Evolutionary conservation across 2,113 vertebrate species (phyloP), one percentile per base, ranked within the genome.

Genomic region (Erinaceus europaeus): DNA sequence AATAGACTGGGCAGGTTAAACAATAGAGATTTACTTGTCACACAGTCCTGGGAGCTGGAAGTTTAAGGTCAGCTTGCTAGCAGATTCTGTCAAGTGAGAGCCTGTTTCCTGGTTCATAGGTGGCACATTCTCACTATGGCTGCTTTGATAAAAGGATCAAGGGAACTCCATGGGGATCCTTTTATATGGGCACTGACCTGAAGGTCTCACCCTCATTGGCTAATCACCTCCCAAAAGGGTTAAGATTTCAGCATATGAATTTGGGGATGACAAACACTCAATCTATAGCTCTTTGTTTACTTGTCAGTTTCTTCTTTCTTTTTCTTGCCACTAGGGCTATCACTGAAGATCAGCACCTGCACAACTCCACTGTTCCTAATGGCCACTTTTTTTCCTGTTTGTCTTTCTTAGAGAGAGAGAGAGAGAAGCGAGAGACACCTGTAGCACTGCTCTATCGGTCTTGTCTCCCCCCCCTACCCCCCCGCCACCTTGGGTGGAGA

Each of bases 51-150:
- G n/a, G 46, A 50, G 27, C 50, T 74, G 38, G 29, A n/a, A 36
- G 27, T n/a, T 23, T 15, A 12, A 38, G 64, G 20, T 18, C 13
- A 27, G 27, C 23, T 44, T 27, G 1, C 20, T 6, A 1, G 10
- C 25, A 46, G 73, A n/a, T 32, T 61, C 10, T 7, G 36, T 69
- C n/a, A 36, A 36, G 34, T 13, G 53, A 69, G 72, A 34, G 5
- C 52, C 36, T 1, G 0, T 18, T 40, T 44, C 23, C 4, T 44
- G 53, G 29, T 12, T 71, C 64, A 4, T 1, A 40, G 77, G 53
- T 2, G 32, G 40, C 6, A 0, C n/a, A 59, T 82, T 50, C 32
- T 57, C 8, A 8, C 14, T 0, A 9, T 62, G 0, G 6, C 7
- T 20, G 32, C 78, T 3, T 6, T 2, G 25, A 17, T 11, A 21